Evolutionary conservation across 2,888 invertebrate species (phyloP), one percentile per base, ranked within the genome.

Genomic region (Salticus scenicus): DNA sequence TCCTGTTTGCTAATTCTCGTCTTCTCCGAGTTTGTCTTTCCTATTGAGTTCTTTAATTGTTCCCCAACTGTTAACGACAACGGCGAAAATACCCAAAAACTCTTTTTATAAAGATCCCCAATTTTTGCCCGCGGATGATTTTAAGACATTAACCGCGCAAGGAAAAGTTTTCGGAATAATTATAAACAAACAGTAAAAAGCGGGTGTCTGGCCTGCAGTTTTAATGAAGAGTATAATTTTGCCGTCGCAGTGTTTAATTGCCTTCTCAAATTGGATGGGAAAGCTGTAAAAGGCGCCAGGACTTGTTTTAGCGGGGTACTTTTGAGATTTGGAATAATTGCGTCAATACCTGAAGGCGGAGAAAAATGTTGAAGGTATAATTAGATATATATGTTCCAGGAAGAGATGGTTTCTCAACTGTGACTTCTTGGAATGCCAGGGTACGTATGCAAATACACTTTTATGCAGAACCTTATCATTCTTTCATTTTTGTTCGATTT

Each of bases 131-230:
- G 42, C 57, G 74, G 69, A 51, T 70, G 64, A 73, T 80, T 73
- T 67, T 47, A 31, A 81, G 74, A 33, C 80, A 74, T 74, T 81
- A 81, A 76, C 76, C 76, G 31, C 71, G 66, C 47, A 71, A 31
- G 70, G 71, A 76, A 71, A 76, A 71, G 64, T 76, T 76, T 67
- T 57, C 57, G 57, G 76, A 84, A 84, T 84, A 84, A 84, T 84
- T 84, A 77, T 77, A 77, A 77, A 77, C 77, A 84, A 77, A 84
- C 83, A 77, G 77, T 67, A 69, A 84, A 84, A 84, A 84, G 63
- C 66, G 42, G 17, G 5, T 37, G n/a, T 14, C 27, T 37, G 70
- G 33, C 24, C 67, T 66, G 33, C 42, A 47, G 30, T 72, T 77
- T 77, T 84, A 77, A 84, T 77, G 77, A 73, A 73, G 72, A 72